Evolutionary conservation across 64 coral and sea anemone species (phyloP).

Genomic region (Anthopleura sola): DNA sequence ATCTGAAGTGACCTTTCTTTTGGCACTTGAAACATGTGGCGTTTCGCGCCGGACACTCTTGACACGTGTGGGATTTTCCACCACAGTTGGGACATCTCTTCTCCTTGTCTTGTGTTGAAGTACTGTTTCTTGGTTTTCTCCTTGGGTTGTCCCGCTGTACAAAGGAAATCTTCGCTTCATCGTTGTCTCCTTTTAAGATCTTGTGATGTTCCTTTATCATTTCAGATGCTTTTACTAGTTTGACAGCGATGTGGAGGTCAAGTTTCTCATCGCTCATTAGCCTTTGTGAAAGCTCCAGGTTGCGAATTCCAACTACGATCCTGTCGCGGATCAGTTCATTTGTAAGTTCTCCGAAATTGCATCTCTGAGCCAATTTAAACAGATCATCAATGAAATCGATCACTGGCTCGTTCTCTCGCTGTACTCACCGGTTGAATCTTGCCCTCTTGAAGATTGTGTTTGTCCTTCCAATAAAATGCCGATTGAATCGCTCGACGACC

Average conservation of each 20-base stretch:
- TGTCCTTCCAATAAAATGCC: slow-evolving; percentile 20
- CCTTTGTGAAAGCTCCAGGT: slow-evolving; percentile 15
- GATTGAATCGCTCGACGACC: not conserved
- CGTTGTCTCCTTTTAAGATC: no score
- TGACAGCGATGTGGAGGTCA: not conserved
- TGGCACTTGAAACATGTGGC: not conserved
- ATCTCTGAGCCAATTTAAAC: slow-evolving; percentile 5
- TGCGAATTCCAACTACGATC: slow-evolving; percentile 30
- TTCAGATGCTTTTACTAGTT: slow-evolving; percentile 8
- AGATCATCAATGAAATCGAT: slow-evolving; percentile 31
- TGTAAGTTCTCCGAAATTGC: slow-evolving; percentile 13
- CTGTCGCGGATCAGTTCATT: slow-evolving; percentile 39
- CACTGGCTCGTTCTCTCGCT: slow-evolving; percentile 19
- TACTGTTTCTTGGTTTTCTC: no score
- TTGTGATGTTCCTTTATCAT: slow-evolving; percentile 42
- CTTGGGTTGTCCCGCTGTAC: no score
- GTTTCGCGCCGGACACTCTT: not conserved
- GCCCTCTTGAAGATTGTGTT: slow-evolving; percentile 35
- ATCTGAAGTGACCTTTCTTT: slow-evolving; percentile 5
- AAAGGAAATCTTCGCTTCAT: no score
- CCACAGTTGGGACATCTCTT: slow-evolving; percentile 13
- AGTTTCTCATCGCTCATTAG: slow-evolving; percentile 36
- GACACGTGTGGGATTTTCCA: slow-evolving; percentile 20
- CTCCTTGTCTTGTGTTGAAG: not conserved
- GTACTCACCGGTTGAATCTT: slow-evolving; percentile 10